These are phyloP conservation scores for Manduca sexta DNA, from an alignment of 1,140 invertebrate species.

Conservation along the genomic window DNA sequence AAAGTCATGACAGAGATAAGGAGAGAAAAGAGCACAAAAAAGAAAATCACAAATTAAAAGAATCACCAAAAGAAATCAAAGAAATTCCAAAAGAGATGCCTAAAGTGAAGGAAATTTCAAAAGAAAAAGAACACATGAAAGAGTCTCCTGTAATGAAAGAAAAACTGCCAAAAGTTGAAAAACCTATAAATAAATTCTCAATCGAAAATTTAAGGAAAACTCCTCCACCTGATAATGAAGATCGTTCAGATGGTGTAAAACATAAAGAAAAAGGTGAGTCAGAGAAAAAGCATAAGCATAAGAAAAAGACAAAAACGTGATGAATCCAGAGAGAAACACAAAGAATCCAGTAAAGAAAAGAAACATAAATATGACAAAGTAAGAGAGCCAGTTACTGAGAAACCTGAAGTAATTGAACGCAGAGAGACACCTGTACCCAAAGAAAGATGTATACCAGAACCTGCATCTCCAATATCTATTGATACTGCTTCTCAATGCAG, in stretches of 20 bases:
- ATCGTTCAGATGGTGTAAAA: conserved; percentile 60
- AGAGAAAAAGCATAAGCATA: conserved; percentile 71
- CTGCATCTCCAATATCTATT: conserved; percentile 65
- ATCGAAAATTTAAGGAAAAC: conserved; percentile 67
- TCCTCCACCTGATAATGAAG: conserved; percentile 45
- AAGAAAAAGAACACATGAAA: conserved; percentile 53
- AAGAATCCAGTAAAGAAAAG: conserved; percentile 73
- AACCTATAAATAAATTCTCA: conserved; percentile 60
- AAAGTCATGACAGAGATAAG: conserved; percentile 71
- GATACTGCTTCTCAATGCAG: conserved; percentile 70
- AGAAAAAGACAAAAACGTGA: conserved; percentile 73
- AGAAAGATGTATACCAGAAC: conserved; percentile 53
- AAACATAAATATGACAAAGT: conserved; percentile 76
- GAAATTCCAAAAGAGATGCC: conserved; percentile 52
- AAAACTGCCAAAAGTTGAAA: conserved; percentile 57
- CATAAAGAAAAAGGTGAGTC: conserved; percentile 63
- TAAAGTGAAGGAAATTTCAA: conserved; percentile 58
- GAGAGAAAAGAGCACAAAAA: conserved; percentile 73
- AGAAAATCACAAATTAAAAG: conserved; percentile 70
- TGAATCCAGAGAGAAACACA: conserved; percentile 72
- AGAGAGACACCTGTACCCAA: conserved; percentile 55
- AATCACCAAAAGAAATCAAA: conserved; percentile 68
- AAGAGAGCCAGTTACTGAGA: conserved; percentile 59
- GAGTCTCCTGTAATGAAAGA: conserved; percentile 60
- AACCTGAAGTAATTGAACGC: conserved; percentile 53